phyloP scores from a whole-genome alignment of 1,140 invertebrate species.

The Phthorimaea operculella region DNA sequence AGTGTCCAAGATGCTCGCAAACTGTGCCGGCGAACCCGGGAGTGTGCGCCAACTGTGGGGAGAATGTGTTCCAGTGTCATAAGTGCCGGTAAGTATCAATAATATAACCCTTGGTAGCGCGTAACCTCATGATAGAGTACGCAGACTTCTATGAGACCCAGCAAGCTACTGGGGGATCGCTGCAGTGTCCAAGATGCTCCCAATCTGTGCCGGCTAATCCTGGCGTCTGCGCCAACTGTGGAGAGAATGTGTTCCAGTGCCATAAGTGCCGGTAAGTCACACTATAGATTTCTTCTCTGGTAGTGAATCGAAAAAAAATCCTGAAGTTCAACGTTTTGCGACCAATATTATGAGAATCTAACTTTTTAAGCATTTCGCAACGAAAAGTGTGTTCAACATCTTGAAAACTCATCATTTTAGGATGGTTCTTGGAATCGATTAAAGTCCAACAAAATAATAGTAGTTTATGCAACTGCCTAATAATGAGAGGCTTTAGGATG shows the following conservation, averaged over 20 bases:
- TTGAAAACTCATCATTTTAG: no score
- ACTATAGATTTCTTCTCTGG: no score
- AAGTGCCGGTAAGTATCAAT: conserved; percentile 85
- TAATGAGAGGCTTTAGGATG: no score
- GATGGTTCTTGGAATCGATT: no score
- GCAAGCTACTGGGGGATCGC: conserved; percentile 83
- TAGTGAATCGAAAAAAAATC: no score
- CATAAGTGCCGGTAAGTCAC: conserved; percentile 89
- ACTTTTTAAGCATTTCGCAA: no score
- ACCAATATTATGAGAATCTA: no score
- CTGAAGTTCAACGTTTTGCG: no score
- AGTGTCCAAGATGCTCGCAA: conserved; percentile 95
- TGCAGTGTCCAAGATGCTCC: conserved; percentile 96
- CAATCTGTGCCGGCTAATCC: conserved; percentile 97
- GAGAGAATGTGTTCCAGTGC: conserved; percentile 98
- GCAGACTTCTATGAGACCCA: conserved; percentile 96
- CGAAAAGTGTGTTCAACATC: no score
- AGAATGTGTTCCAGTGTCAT: conserved; percentile 98
- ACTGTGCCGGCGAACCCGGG: conserved; percentile 97
- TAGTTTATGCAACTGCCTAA: no score
- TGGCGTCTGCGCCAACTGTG: conserved; percentile 97
- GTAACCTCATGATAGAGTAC: conserved; percentile 99
- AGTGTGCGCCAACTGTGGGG: conserved; percentile 97
- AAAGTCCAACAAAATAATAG: no score
- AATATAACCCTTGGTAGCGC: conserved; percentile 97